These are phyloP conservation scores for Drosophila melanosoma DNA, from an alignment of 2,888 invertebrate species.

Conservation along the genomic window DNA sequence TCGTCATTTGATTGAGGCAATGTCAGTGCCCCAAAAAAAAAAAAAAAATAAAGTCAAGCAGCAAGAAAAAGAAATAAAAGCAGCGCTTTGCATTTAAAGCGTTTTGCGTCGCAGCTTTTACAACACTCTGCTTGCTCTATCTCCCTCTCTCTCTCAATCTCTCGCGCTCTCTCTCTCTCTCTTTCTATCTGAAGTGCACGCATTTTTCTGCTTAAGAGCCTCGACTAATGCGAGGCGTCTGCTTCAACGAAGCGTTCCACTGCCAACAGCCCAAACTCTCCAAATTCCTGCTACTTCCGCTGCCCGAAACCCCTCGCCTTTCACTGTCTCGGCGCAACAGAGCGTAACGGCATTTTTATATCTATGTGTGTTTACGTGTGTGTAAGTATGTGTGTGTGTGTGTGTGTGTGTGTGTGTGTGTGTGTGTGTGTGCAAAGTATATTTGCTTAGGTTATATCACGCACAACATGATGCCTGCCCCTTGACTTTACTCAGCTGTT, in stretches of 20 bases:
- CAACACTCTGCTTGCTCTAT: background rate
- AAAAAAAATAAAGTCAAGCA: background rate
- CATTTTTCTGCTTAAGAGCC: slow-evolving; percentile 82
- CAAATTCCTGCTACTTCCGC: background rate
- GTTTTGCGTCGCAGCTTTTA: slow-evolving; percentile 12
- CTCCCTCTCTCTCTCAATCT: background rate
- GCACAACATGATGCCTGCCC: slow-evolving; percentile 37
- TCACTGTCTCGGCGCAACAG: slow-evolving; percentile 76
- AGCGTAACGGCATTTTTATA: slow-evolving; percentile 62
- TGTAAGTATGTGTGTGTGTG: slow-evolving; percentile 10
- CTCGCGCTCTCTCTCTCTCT: background rate
- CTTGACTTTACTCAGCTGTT: slow-evolving; percentile 65
- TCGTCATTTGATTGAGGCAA: slow-evolving; percentile 57
- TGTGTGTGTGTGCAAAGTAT: slow-evolving; percentile 54
- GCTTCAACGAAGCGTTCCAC: slow-evolving; percentile 41
- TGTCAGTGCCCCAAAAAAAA: slow-evolving; percentile 26
- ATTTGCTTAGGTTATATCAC: slow-evolving; percentile 75
- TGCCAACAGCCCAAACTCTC: slow-evolving; percentile 10
- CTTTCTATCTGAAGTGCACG: slow-evolving; percentile 69
- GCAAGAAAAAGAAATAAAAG: slow-evolving; percentile 53
- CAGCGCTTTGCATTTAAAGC: slow-evolving; percentile 69
- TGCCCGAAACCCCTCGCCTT: slow-evolving; percentile 4
- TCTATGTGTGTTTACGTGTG: slow-evolving; percentile 13
- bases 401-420: slow-evolving; percentile 10
- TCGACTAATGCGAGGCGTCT: slow-evolving; percentile 76